phyloP scores from a whole-genome alignment of 1,140 invertebrate genomes.

The Zaprionus tsacasi region DNA sequence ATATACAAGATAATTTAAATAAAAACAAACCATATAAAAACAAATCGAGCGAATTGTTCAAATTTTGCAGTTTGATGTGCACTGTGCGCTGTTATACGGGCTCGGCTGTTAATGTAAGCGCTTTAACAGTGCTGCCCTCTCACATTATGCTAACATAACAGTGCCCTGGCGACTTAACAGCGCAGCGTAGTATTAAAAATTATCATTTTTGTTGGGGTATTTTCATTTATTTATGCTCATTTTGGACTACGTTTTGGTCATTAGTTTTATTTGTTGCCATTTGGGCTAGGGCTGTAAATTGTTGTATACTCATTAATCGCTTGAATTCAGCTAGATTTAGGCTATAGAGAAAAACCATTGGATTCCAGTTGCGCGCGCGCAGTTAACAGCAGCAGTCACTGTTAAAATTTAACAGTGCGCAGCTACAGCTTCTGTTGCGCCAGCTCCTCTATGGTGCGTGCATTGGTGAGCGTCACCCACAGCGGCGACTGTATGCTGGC shows the following conservation, averaged over 20 bases:
- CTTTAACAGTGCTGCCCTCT: background rate
- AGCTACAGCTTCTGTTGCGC: conserved; percentile 71
- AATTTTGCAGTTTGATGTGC: background rate
- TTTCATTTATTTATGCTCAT: conserved; percentile 25
- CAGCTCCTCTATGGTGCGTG: conserved; percentile 85
- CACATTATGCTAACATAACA: background rate
- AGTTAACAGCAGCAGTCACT: conserved; percentile 26
- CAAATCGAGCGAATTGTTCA: background rate
- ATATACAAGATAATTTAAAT: conserved; percentile 79
- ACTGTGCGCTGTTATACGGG: background rate
- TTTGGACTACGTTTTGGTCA: conserved; percentile 47
- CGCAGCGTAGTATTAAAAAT: background rate
- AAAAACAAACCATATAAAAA: conserved; percentile 47
- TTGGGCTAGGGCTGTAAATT: conserved; percentile 8
- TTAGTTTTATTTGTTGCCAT: conserved; percentile 20
- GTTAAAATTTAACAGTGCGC: background rate
- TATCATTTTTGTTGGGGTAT: background rate
- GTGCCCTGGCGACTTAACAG: background rate
- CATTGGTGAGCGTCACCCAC: conserved; percentile 88
- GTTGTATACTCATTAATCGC: background rate
- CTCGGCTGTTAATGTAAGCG: background rate
- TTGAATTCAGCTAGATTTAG: conserved; percentile 15
- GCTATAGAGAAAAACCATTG: conserved; percentile 35
- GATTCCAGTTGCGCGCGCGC: conserved; percentile 8
- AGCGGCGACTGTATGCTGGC: conserved; percentile 85